Conservation (phyloP, 2,113 vertebrate species). For the Bufo gargarizans region DNA sequence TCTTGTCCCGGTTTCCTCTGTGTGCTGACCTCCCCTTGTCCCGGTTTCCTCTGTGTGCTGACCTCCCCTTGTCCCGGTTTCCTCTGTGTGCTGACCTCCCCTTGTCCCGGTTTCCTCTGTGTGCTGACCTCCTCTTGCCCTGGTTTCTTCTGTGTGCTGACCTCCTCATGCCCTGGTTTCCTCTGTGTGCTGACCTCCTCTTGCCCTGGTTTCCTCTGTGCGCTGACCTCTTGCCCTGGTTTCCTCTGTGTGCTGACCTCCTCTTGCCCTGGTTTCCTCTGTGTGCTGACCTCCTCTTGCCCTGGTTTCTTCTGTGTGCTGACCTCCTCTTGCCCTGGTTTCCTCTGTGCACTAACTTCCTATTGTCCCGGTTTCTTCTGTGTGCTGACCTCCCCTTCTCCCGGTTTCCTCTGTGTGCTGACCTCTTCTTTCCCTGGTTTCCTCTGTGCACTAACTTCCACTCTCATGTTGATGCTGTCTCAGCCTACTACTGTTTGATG, state of each 20-base stretch:
- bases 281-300: background rate
- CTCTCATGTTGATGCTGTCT: too few species aligned
- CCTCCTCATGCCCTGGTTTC: background rate
- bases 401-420: background rate
- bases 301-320: background rate
- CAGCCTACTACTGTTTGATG: too few species aligned
- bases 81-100: background rate
- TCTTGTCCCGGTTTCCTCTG: background rate
- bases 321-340: too few species aligned
- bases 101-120: background rate
- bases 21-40: background rate
- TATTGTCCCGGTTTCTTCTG: background rate
- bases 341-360: background rate
- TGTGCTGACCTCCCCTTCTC: background rate
- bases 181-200: background rate
- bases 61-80: background rate
- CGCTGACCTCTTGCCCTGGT: background rate
- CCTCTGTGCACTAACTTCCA: background rate
- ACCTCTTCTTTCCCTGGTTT: background rate
- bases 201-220: background rate
- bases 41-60: background rate
- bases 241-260: too few species aligned
- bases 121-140: background rate
- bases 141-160: background rate
- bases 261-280: background rate